Base-by-base conservation (phyloP, 2,888 invertebrate species). In the Zootermopsis nevadensis region DNA sequence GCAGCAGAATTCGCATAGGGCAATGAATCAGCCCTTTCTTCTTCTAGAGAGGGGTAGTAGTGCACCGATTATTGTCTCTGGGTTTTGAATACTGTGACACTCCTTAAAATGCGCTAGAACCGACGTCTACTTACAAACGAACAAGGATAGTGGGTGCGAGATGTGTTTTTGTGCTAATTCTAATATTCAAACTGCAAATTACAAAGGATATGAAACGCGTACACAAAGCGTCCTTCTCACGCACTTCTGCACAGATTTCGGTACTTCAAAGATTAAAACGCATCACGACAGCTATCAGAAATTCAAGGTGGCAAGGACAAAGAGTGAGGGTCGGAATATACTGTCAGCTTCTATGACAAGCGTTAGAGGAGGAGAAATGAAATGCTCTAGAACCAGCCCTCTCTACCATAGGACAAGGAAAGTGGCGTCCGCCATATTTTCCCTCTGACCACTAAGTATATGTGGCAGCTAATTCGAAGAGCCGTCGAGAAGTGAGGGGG, bases 391-490 rank as follows among this genome's bases (percentile, higher is more conserved):
- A 69, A 69, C 69, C 69, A 69, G 33, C 69, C 69, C 69, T 60
- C 69, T 33, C 27, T 66, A 66, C 66, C 19, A 12, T 66, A 10
- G 66, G 69, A 69, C 33, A n/a, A 33, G 31, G 69, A 69, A 31
- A 69, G 77, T 77, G 77, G 77, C 77, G 55, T 77, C 53, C 60
- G 38, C 82, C 77, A 82, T 60, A 76, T 76, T 82, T 82, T 53
- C 76, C 55, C 31, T 60, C 53, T 60, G 77, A 77, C 77, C 77
- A 55, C 82, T 82, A 77, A 82, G 77, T 82, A 82, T 33, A 82
- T 42, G 82, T 82, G 82, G 60, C 77, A 82, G 82, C 74, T 77
- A 82, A 82, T 82, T 60, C 76, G n/a, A 35, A 24, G n/a, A 35
- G 27, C 76, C 35, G 38, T 42, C n/a, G 15, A 55, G 77, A 33